Percentiles rank a stretch among this genome's conserved stretches.
These are phyloP conservation scores for Conger conger DNA, from an alignment of 2,113 vertebrate species.

Conservation along the genomic window DNA sequence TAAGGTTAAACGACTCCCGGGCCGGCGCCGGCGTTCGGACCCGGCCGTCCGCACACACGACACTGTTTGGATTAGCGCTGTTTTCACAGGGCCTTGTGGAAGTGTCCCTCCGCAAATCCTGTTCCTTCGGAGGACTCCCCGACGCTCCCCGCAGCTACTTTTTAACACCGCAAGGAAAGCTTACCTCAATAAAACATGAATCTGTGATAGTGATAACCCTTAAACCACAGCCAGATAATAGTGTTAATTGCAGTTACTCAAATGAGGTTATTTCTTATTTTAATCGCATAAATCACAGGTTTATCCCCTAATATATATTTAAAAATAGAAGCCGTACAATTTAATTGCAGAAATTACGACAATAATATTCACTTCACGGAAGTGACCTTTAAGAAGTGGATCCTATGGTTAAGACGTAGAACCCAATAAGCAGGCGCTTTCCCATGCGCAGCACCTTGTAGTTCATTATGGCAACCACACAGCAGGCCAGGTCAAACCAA, in stretches of 20 bases:
- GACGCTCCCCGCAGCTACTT: too few species aligned
- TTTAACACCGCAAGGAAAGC: neutral
- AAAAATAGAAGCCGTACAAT: neutral
- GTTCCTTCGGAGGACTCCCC: neutral
- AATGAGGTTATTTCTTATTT: neutral
- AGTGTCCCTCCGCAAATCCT: neutral
- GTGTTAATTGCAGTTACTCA: neutral
- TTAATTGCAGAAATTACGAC: neutral
- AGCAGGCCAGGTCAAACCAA: conserved; percentile 24
- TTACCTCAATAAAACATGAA: neutral
- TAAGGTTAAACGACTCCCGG: conserved; percentile 43
- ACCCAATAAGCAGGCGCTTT: neutral
- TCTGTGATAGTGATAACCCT: neutral
- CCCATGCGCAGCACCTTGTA: neutral
- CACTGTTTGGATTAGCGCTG: neutral
- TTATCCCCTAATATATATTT: neutral
- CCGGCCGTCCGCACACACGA: conserved; percentile 48
- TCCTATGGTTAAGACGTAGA: neutral
- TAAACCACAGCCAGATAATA: neutral
- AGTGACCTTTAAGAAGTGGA: neutral
- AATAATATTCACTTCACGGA: neutral
- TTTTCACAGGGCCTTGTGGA: neutral
- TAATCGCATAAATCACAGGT: neutral
- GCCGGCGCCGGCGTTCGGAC: conserved; percentile 53
- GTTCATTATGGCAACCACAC: conserved; percentile 4